These are phyloP conservation scores for Grammomys dolichurus DNA, from an alignment of 2,113 vertebrate genomes.

Conservation along the genomic window DNA sequence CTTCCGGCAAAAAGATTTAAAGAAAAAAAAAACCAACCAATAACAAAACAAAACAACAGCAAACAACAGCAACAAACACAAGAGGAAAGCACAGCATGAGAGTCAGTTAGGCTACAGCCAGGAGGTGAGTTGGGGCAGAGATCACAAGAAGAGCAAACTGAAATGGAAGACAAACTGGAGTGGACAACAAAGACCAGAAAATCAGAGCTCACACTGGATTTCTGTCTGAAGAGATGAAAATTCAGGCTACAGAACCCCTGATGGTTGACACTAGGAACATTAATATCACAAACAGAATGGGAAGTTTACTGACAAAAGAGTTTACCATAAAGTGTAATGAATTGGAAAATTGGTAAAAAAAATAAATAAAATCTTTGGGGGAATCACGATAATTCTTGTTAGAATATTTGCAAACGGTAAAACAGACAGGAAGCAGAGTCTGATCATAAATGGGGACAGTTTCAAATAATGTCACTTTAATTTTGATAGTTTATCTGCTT, in stretches of 20 bases:
- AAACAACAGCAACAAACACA: not conserved
- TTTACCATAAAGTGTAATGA: not conserved
- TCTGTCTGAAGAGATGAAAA: slow-evolving; percentile 2
- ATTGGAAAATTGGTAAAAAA: not conserved
- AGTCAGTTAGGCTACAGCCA: not conserved
- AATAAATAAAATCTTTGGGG: not conserved
- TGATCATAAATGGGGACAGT: slow-evolving; percentile 6
- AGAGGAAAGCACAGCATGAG: not conserved
- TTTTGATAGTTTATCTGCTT: slow-evolving; percentile 49
- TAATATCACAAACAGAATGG: slow-evolving; percentile 8
- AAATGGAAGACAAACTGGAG: not conserved
- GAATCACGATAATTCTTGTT: not conserved
- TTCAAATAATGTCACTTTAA: slow-evolving; percentile 67
- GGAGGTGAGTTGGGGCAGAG: not conserved
- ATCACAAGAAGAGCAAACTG: not conserved
- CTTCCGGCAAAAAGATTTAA: not conserved
- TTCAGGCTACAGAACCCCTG: not conserved
- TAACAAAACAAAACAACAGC: not conserved
- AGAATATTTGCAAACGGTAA: not conserved
- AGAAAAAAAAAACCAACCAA: not conserved
- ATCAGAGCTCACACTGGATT: not conserved
- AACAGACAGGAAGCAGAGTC: not conserved
- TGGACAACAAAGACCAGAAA: fast-evolving
- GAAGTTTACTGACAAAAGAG: not conserved
- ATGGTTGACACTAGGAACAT: not conserved